Base-by-base conservation (phyloP, 1,140 invertebrate genomes). In the Drosophila nigromelanica region DNA sequence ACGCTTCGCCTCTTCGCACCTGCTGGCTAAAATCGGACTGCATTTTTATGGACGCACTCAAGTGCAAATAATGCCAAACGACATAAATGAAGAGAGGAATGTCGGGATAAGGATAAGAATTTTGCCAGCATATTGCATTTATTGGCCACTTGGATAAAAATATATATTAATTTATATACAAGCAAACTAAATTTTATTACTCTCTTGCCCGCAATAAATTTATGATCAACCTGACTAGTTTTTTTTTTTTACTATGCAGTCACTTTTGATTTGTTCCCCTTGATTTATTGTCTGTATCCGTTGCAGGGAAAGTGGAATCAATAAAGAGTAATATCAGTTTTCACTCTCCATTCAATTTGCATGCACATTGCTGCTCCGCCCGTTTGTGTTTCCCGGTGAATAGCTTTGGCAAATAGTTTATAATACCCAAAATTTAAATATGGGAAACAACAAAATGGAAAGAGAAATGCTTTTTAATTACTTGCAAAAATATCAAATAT, bases 11-110 rank as follows among this genome's bases (percentile, higher is more conserved):
- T 37, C 4, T 15, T 61, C 18, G 33, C 27, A 24, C 48, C 39
- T 69, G 48, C 55, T 40, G 43, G 7, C 14, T 58, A 15, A 59
- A 81, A 64, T 82, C 72, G 58, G 71, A 68, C 64, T 62, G 72
- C 48, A 75, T 72, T 78, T 78, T 78, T 75, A 82, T 67, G 70
- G 61, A 54, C 48, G 64, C 79, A 78, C 61, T 75, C 67, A 67
- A 82, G 64, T 78, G 79, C 70, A 82, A 78, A 71, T 74, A 82
- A 71, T 48, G 55, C 70, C 35, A 71, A 54, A 27, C 30, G 70
- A 69, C 56, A 3, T 27, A 6, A 27, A 27, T 6, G 27, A 33
- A 8, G 2, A 21, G 37, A 21, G 35, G 27, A 8, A 37, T 21
- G 8, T 14, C 15, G 8, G 54, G 30, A 27, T 33, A 39, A 30